phyloP scores from a whole-genome alignment of 1,140 invertebrate genomes.

The Panagrolaimus sp. region DNA sequence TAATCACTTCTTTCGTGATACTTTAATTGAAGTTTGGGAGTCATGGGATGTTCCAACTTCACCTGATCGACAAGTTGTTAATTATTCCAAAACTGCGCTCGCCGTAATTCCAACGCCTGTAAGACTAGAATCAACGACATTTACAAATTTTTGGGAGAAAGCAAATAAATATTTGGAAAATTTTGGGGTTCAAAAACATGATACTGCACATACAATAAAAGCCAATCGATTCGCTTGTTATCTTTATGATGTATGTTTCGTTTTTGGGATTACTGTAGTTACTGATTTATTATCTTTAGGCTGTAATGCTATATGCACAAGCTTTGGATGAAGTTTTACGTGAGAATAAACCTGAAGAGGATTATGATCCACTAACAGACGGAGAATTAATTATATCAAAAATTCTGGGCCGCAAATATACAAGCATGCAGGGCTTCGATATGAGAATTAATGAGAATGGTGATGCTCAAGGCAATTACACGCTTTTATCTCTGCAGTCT shows the following conservation, averaged over 20 bases:
- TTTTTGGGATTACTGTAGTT: too few relatives aligned
- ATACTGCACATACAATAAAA: constrained; percentile 56
- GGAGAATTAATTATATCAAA: constrained; percentile 68
- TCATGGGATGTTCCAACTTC: constrained; percentile 45
- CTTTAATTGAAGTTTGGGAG: constrained; percentile 30
- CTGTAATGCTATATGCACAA: constrained; percentile 80
- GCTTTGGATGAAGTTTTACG: constrained; percentile 72
- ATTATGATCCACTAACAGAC: constrained; percentile 64
- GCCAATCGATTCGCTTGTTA: constrained; percentile 88
- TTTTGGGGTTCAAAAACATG: constrained; percentile 44
- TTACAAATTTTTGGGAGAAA: constrained; percentile 48
- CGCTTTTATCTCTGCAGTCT: constrained; percentile 70
- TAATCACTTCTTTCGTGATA: constrained; percentile 65
- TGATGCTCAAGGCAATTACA: constrained; percentile 93
- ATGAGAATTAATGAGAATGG: constrained; percentile 84
- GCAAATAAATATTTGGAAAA: constrained; percentile 40
- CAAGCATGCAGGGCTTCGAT: constrained; percentile 76
- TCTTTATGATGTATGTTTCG: constrained; percentile 89
- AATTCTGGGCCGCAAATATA: constrained; percentile 68
- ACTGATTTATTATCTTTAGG: too few relatives aligned
- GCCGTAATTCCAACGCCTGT: constrained; percentile 57
- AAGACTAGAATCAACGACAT: constrained; percentile 26
- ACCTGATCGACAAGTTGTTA: constrained; percentile 40
- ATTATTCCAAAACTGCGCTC: constrained; percentile 47
- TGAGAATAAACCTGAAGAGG: constrained; percentile 65